Evolutionary conservation across 2,888 invertebrate genomes (phyloP), one percentile per base, ranked within the genome.

Genomic region (Abscondita cerata): DNA sequence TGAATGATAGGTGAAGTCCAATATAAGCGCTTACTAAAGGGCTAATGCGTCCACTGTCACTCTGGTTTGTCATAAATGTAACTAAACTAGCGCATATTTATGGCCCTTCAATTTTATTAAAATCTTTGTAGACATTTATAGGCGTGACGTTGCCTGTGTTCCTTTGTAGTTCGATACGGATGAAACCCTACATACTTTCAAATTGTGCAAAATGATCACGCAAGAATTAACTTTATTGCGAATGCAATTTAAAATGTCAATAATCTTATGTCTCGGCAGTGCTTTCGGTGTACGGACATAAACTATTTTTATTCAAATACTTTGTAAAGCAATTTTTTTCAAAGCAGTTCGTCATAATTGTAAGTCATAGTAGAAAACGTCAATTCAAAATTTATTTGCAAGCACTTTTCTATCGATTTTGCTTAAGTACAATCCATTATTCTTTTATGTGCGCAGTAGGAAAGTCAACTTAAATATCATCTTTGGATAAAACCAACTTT

Each of bases 1-100:
- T 16, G 44, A 44, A 44, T 18, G 11, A 18, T 44, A 19, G 44
- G n/a, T 16, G 1, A 16, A 44, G 19, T 44, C 19, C 19, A 18
- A 44, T 44, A 19, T 44, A 44, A 1, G n/a, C n/a, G n/a, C n/a
- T 54, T 31, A 38, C 56, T 56, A n/a, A 56, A 50, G 36, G 48
- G 38, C 56, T 20, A 18, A 19, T 13, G 34, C 54, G 54, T 20
- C 54, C 56, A 51, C 41, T 40, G 59, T 44, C 51, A 52, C 40
- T 62, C 41, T 62, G 63, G n/a, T 54, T 63, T 63, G 54, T 63
- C 63, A 52, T 59, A 63, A 63, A 63, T 59, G 55, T 59, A 59
- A 59, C 51, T 47, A 63, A 63, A 59, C 59, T 54, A 59, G 59
- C 18, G 19, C 18, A 44, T 44, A n/a, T 44, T 44, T 44, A 44